phyloP scores from a whole-genome alignment of 2,113 vertebrate genomes.

The Seriola quinqueradiata region DNA sequence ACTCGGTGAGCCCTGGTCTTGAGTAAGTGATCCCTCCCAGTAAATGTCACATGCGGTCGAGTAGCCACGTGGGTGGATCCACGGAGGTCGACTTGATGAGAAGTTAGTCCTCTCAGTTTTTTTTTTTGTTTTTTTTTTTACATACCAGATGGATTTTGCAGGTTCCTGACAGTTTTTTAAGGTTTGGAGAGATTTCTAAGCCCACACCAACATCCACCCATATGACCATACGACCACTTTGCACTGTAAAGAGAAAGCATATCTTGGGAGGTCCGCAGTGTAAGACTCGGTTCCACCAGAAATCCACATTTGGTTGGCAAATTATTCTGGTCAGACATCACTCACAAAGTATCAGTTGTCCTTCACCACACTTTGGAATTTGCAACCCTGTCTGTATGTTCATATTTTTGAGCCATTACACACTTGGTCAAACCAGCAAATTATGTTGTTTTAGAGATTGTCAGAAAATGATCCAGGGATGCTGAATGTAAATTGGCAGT shows the following conservation, averaged over 20 bases:
- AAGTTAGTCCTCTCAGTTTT: conserved; percentile 45
- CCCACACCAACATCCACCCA: conserved; percentile 25
- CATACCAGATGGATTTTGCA: conserved; percentile 46
- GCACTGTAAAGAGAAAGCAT: conserved; percentile 24
- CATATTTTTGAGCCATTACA: conserved; percentile 45
- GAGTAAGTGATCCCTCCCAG: conserved; percentile 70
- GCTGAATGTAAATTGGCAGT: conserved; percentile 47
- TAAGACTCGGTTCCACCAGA: conserved; percentile 40
- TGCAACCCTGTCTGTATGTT: conserved; percentile 42
- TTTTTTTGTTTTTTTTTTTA: conserved; percentile 14
- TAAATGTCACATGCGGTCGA: conserved; percentile 72
- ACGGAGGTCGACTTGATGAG: conserved; percentile 46
- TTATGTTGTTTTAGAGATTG: conserved; percentile 48
- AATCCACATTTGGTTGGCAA: conserved; percentile 61
- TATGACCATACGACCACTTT: conserved; percentile 31
- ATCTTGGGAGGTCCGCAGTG: conserved; percentile 68
- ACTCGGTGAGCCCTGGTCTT: conserved; percentile 64
- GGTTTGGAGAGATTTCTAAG: conserved; percentile 44
- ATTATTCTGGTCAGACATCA: conserved; percentile 63
- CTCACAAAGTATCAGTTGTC: conserved; percentile 59
- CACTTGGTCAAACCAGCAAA: conserved; percentile 57
- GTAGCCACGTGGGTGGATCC: conserved; percentile 66
- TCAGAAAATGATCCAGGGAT: conserved; percentile 29
- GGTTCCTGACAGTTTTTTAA: conserved; percentile 36
- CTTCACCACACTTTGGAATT: conserved; percentile 57